Percentiles rank a stretch among this genome's conserved stretches.
Evolutionary conservation across 2,113 vertebrate species (phyloP).

Genomic region (Ctenodactylus gundi): DNA sequence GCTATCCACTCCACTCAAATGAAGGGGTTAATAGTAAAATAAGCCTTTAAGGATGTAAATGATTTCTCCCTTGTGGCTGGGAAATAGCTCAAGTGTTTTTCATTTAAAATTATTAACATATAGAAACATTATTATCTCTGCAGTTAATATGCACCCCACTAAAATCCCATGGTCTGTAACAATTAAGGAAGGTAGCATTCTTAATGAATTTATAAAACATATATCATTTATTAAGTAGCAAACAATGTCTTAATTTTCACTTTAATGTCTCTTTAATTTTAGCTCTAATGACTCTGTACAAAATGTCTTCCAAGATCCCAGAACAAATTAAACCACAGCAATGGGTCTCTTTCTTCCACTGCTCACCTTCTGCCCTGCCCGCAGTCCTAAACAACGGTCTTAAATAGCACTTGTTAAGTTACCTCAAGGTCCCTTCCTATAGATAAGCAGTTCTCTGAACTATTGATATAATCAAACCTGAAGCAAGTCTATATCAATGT

Average conservation of each 20-base stretch:
- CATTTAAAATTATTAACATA: constrained; percentile 86
- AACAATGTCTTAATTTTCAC: constrained; percentile 81
- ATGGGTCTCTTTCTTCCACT: constrained; percentile 29
- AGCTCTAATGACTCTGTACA: constrained; percentile 75
- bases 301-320: constrained; percentile 47
- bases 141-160: constrained; percentile 82
- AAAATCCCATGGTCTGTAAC: constrained; percentile 81
- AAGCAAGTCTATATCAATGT: not conserved
- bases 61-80: constrained; percentile 78
- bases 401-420: constrained; percentile 60
- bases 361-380: constrained; percentile 5
- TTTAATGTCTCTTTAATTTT: constrained; percentile 80
- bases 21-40: constrained; percentile 82
- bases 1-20: constrained; percentile 71
- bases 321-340: constrained; percentile 74
- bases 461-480: constrained; percentile 58
- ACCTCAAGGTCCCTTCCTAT: constrained; percentile 53
- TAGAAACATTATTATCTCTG: constrained; percentile 86
- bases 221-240: constrained; percentile 82
- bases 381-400: not conserved
- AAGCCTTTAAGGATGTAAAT: constrained; percentile 81
- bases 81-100: constrained; percentile 82
- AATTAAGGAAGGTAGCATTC: constrained; percentile 80
- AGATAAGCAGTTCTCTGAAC: constrained; percentile 51
- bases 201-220: constrained; percentile 81